These are phyloP conservation scores for Falcaria lacertinaria DNA, from an alignment of 2,888 invertebrate genomes.

Conservation along the genomic window DNA sequence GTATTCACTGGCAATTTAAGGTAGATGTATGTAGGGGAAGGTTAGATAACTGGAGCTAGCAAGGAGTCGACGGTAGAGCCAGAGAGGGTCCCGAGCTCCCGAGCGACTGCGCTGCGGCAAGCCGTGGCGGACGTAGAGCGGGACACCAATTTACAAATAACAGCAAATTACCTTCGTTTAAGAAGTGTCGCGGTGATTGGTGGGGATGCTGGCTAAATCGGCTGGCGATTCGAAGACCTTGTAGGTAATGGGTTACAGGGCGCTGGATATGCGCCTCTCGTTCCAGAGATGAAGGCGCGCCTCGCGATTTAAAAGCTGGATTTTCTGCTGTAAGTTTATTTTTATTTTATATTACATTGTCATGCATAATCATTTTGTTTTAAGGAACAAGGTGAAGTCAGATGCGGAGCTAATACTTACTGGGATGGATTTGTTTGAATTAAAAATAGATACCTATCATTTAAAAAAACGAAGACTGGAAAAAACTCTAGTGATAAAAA, in stretches of 20 bases:
- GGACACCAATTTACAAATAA: slow-evolving; percentile 77
- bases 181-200: slow-evolving; percentile 76
- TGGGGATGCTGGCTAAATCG: slow-evolving; percentile 76
- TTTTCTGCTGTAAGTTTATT: slow-evolving; percentile 35
- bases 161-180: slow-evolving; percentile 79
- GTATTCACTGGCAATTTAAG: slow-evolving; percentile 20
- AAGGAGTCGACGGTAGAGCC: slow-evolving; percentile 52
- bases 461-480: no score
- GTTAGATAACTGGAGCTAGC: slow-evolving; percentile 21
- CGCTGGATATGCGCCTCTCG: slow-evolving; percentile 46
- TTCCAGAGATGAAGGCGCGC: slow-evolving; percentile 46
- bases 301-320: slow-evolving; percentile 49
- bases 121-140: slow-evolving; percentile 65
- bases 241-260: slow-evolving; percentile 69
- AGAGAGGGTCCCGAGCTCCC: slow-evolving; percentile 62
- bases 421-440: no score
- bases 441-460: no score
- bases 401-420: no score
- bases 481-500: no score
- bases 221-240: slow-evolving; percentile 73
- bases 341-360: slow-evolving; percentile 5
- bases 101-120: slow-evolving; percentile 61
- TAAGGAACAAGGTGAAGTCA: no score
- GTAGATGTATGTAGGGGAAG: slow-evolving; percentile 2
- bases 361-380: not conserved